A percentile compares a stretch with the other conserved stretches of the same genome.
Evolutionary conservation across 1,140 invertebrate genomes (phyloP).

Genomic region (Zophobas atratus): DNA sequence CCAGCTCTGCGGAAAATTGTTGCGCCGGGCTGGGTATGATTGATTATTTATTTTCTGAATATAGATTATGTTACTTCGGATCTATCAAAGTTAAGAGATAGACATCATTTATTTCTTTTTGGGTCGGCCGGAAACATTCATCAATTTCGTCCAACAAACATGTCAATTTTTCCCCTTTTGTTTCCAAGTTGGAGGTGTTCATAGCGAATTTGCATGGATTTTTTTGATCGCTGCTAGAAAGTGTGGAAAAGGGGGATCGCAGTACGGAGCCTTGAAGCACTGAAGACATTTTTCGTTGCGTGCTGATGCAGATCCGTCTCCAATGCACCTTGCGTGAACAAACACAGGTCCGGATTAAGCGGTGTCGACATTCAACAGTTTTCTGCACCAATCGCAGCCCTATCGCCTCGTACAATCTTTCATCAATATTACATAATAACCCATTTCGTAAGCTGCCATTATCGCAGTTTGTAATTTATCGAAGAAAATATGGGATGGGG

Average conservation of each 20-base stretch:
- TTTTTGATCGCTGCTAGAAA: too few relatives aligned
- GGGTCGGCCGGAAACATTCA: conserved; percentile 24
- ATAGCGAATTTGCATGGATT: too few relatives aligned
- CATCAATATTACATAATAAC: conserved; percentile 11
- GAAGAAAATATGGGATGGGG: conserved; percentile 1
- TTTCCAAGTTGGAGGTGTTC: neutral
- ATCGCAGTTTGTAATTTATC: conserved; percentile 15
- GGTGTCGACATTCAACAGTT: neutral
- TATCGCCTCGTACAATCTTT: conserved; percentile 1
- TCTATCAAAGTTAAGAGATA: conserved; percentile 32
- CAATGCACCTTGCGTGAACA: neutral
- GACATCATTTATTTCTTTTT: conserved; percentile 49
- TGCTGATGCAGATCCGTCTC: too few relatives aligned
- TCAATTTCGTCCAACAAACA: conserved; percentile 44
- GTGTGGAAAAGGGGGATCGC: too few relatives aligned
- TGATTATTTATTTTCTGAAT: conserved; percentile 49
- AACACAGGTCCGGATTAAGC: neutral
- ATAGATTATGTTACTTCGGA: conserved; percentile 45
- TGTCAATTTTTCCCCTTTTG: conserved; percentile 10
- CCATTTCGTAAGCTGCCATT: conserved; percentile 16
- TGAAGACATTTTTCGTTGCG: too few relatives aligned
- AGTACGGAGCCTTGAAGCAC: too few relatives aligned
- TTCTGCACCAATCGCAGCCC: conserved; percentile 2
- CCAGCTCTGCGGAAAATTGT: conserved; percentile 24
- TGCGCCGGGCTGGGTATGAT: conserved; percentile 14